phyloP scores from a whole-genome alignment of 2,888 invertebrate species.

The Ophion slaviceki region DNA sequence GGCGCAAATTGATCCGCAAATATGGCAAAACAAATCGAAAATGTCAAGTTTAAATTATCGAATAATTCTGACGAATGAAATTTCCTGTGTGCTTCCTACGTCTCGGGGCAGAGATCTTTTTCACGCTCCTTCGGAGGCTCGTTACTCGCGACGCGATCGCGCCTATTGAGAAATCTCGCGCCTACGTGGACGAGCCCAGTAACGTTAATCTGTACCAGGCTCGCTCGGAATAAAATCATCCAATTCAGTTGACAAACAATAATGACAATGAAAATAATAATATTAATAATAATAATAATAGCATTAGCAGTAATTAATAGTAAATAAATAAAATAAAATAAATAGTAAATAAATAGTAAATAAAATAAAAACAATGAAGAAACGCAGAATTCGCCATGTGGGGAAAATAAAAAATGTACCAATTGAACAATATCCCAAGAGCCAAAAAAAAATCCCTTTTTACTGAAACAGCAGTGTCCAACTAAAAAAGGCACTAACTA shows the following conservation, averaged over 20 bases:
- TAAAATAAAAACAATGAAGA: no score
- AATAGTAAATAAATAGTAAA: no score
- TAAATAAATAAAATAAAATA: no score
- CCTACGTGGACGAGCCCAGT: neutral
- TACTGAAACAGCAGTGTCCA: no score
- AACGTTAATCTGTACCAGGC: neutral
- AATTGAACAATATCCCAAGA: no score
- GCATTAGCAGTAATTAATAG: no score
- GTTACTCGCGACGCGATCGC: neutral
- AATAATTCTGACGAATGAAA: neutral
- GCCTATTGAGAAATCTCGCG: neutral
- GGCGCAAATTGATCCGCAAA: neutral
- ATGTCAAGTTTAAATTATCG: neutral
- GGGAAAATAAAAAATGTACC: no score
- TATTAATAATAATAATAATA: no score
- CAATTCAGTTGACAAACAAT: neutral
- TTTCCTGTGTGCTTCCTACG: neutral
- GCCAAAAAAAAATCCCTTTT: no score
- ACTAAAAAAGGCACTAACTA: no score
- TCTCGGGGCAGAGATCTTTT: neutral
- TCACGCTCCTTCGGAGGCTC: neutral
- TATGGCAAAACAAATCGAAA: neutral
- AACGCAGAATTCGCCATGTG: no score
- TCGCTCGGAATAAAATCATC: constrained; percentile 8
- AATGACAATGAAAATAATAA: no score